A percentile compares a stretch with the other conserved stretches of the same genome.
Evolutionary conservation across 2,888 invertebrate genomes (phyloP).

Genomic region (Phymatocera aterrima): DNA sequence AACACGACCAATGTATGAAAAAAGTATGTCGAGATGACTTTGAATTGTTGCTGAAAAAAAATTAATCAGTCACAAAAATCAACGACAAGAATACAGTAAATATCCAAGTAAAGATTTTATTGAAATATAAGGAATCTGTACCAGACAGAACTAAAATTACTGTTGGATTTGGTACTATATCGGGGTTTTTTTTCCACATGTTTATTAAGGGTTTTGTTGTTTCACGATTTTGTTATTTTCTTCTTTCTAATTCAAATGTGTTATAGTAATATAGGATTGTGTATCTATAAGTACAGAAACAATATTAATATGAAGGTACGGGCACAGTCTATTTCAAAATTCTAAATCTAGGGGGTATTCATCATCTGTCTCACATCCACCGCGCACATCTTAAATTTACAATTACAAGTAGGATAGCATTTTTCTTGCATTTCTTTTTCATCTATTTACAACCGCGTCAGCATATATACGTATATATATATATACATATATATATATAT

Average conservation of each 20-base stretch:
- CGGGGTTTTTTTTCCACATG: conserved; percentile 69
- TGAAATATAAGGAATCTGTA: conserved; percentile 75
- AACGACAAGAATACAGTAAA: conserved; percentile 58
- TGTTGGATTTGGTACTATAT: conserved; percentile 74
- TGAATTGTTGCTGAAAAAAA: neutral
- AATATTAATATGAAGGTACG: conserved; percentile 72
- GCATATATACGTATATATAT: no score
- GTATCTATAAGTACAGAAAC: conserved; percentile 72
- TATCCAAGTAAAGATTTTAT: conserved; percentile 71
- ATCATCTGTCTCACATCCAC: conserved; percentile 50
- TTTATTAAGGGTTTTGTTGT: conserved; percentile 31
- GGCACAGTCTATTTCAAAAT: conserved; percentile 71
- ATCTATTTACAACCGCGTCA: conserved; percentile 63
- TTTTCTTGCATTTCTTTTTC: conserved; percentile 44
- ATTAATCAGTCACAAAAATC: conserved; percentile 56
- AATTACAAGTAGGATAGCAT: conserved; percentile 58
- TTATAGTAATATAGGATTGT: conserved; percentile 12
- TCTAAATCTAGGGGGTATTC: conserved; percentile 68
- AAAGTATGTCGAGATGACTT: neutral
- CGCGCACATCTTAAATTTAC: conserved; percentile 59
- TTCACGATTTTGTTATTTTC: conserved; percentile 7
- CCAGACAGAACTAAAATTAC: conserved; percentile 75
- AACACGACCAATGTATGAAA: no score
- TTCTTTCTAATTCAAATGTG: no score
- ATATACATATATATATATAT: no score